Base-by-base conservation (phyloP, 2,888 invertebrate species). In the Troides aeacus region DNA sequence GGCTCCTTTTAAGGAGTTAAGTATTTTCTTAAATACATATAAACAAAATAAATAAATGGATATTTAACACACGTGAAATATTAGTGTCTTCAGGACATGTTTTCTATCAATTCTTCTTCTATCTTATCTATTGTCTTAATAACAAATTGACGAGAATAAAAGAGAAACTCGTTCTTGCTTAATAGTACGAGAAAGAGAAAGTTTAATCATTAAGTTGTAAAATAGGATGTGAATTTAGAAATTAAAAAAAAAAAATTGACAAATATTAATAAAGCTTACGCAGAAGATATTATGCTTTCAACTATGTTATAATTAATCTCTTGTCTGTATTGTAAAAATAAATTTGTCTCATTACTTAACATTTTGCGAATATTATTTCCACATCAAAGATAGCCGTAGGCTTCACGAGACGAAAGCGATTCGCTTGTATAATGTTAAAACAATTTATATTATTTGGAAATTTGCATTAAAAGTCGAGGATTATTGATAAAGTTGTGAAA, bases 401-500 rank as follows among this genome's bases (percentile, higher is more conserved):
- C 64, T 23, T 64, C 53, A 50, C 59, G 1, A 64, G 46, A 36
- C 17, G n/a, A 23, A 15, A 24, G 36, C 63, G 12, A 60, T 62
- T 59, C 36, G 39, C 24, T 53, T 64, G 18, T 53, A 15, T 60
- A 60, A 63, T 24, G 62, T 59, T 59, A 64, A 62, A 62, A 61
- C 56, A 64, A 61, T 69, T 64, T 64, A 24, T 69, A 56, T 69
- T 61, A 30, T 64, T 61, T 62, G 57, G 12, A 18, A 64, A 70
- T 63, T 60, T 42, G 64, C 53, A 56, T 64, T 50, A 50, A 18
- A 42, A 57, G 30, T 61, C 24, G 36, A 17, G 21, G 39, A 53
- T 46, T 61, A 23, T 53, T 58, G 39, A 69, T 60, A 46, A 42
- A 57, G 24, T 0, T 1, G 10, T n/a, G 21, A 57, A 62, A 62